Base-by-base conservation (phyloP, 2,888 invertebrate genomes). In the Parthenolecanium corni region DNA sequence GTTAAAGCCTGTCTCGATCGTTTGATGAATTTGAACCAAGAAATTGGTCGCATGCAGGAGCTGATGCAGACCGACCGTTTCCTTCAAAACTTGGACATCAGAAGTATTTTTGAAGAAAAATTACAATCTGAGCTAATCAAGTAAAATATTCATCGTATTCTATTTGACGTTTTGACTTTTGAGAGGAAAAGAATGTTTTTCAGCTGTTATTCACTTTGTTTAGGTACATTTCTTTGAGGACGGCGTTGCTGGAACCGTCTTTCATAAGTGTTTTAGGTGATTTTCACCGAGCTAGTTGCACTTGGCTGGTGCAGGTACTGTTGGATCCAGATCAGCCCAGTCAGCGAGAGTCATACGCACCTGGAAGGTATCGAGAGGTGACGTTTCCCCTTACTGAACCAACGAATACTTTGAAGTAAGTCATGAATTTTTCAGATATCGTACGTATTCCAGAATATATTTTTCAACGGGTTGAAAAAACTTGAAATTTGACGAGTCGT, bases 221-320 rank as follows among this genome's bases (percentile, higher is more conserved):
- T 64, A 88, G 82, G 71, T 85, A 82, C 70, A 73, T 86, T 49
- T 83, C 85, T 62, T 77, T 86, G 58, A 82, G 83, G 69, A 83
- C 89, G 66, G 85, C 85, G 12, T 76, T 95, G 9, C 78, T 86
- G 6, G 86, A 88, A 71, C 86, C 86, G 0, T 80, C 82, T 18
- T 81, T 85, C 73, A 74, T 90, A 65, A 79, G 80, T 23, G 79
- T 83, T 69, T 74, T 88, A 66, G 78, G 86, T 67, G 81, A 85
- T 65, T 85, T 95, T 69, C 83, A 86, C 69, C 84, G 89, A 18
- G 84, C 86, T 14, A 85, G 92, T 0, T 83, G 89, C 54, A 81
- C 82, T 57, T 95, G 92, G 92, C 74, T 95, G 38, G 81, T 84
- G 53, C 90, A 93, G 72, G 81, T 92, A n/a, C 85, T 86, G 1